A percentile compares a stretch with the other conserved stretches of the same genome.
phyloP scores from a whole-genome alignment of 2,113 vertebrate species.

The Tricholaema leucomelas region DNA sequence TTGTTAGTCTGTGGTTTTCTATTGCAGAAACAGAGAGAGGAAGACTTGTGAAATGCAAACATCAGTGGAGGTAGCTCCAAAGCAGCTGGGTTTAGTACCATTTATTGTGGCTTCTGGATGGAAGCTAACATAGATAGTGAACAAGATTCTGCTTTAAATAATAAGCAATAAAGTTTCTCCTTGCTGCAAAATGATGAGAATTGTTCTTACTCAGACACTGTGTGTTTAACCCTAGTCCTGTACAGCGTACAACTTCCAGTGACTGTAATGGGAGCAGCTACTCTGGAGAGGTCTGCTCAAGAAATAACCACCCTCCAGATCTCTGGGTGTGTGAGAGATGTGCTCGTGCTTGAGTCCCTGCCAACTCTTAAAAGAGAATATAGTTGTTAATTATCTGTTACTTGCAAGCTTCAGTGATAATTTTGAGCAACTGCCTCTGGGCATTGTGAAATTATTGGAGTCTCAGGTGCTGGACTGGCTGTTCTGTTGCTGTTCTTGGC shows the following conservation, averaged over 20 bases:
- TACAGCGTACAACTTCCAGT: neutral
- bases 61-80: neutral
- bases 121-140: neutral
- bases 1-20: neutral
- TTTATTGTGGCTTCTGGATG: accelerated
- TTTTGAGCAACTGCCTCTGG: neutral
- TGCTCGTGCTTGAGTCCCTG: neutral
- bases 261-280: neutral
- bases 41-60: neutral
- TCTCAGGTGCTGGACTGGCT: slow-evolving; percentile 51
- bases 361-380: neutral
- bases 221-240: accelerated
- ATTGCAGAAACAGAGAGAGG: neutral
- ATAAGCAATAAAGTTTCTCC: neutral
- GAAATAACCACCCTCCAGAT: neutral
- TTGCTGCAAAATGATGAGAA: neutral
- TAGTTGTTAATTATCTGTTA: slow-evolving; percentile 48
- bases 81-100: neutral
- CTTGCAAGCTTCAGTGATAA: slow-evolving; percentile 23
- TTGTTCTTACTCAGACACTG: neutral
- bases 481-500: slow-evolving; percentile 14
- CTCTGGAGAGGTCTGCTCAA: neutral
- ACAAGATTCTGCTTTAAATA: neutral
- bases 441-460: slow-evolving; percentile 21
- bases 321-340: neutral